These are phyloP conservation scores for Capreolus pygargus DNA, from an alignment of 2,113 vertebrate genomes.

Conservation along the genomic window DNA sequence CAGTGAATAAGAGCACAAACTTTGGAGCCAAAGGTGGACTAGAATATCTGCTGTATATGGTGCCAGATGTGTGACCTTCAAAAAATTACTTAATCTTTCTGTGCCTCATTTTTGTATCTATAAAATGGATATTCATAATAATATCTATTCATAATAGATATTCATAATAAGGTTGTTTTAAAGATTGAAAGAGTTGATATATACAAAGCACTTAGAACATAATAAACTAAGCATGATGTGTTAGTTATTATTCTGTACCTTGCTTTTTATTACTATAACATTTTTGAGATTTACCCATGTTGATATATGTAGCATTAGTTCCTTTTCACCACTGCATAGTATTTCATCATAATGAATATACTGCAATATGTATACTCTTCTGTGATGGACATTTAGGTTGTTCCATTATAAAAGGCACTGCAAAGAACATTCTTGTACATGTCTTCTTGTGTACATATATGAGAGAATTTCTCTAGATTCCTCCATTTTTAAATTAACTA, in stretches of 20 bases:
- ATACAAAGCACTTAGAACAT: background rate
- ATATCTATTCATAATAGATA: background rate
- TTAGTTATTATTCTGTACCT: background rate
- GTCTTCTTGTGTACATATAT: background rate
- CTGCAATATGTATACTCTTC: background rate
- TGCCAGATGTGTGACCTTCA: background rate
- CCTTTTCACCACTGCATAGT: background rate
- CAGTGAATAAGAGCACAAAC: background rate
- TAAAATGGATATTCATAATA: conserved; percentile 35
- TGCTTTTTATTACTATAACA: background rate
- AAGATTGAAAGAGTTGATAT: background rate
- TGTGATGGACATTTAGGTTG: background rate
- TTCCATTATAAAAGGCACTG: conserved; percentile 29
- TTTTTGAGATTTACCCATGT: background rate
- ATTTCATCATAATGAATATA: background rate
- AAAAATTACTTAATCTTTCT: background rate
- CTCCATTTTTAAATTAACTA: conserved; percentile 31
- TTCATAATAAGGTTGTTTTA: background rate
- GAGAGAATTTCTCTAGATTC: background rate
- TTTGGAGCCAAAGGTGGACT: background rate
- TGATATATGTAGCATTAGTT: conserved; percentile 6
- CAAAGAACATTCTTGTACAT: background rate
- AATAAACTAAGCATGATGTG: background rate
- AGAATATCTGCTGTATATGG: background rate
- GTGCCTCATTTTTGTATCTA: background rate